Evolutionary conservation across 2,888 invertebrate species (phyloP), one percentile per base, ranked within the genome.

Genomic region (Poecilus cupreus): DNA sequence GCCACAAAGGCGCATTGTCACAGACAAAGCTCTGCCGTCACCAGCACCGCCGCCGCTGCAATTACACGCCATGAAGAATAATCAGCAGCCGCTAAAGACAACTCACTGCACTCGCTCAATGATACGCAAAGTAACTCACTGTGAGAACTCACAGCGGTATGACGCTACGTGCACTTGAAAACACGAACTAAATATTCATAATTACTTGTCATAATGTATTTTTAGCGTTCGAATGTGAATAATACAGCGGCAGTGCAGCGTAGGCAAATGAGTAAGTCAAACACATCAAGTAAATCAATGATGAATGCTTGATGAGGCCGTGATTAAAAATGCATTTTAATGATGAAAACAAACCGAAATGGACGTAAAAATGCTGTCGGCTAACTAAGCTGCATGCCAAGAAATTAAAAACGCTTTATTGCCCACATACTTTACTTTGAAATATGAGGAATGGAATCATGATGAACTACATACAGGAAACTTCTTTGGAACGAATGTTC

Each of bases 21-120:
- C 26, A 46, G 64, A 79, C 79, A 79, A 79, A 79, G 70, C 32
- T n/a, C n/a, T 32, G 24, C 16, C 60, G 78, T 8, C 49, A 24
- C 75, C 46, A 49, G 3, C 51, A 16, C 10, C 49, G 26, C 16
- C 26, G 13, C 18, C 24, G 51, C 26, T 26, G 79, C 79, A 79
- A 79, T 79, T 79, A 79, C 79, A 70, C 13, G 76, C 37, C 20
- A 76, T 76, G 68, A 79, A 79, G 79, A 68, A 79, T 79, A 79
- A 79, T 79, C 79, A 78, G 64, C 43, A 37, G 32, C 32, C 54
- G 18, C 24, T n/a, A 51, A 37, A 24, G 54, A 76, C 57, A 54
- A 57, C 39, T 18, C 51, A 37, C 51, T 43, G n/a, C 13, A 2
- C 43, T n/a, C 3, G 3, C 3, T 39, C 8, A 11, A n/a, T 10